Conservation (phyloP, 2,888 invertebrate genomes). For the Ophion costatus region DNA sequence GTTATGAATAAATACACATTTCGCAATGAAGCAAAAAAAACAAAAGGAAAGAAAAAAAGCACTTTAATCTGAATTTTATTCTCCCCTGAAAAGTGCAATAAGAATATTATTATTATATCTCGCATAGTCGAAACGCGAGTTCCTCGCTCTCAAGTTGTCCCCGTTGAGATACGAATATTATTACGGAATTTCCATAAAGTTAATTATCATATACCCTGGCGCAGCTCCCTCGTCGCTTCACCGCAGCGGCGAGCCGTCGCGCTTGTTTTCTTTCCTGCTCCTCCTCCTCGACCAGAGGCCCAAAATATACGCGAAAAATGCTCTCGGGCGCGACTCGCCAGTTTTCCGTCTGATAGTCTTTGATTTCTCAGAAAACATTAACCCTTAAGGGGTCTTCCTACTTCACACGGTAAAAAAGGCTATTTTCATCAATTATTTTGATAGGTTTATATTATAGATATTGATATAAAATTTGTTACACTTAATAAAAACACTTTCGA, state of each 20-base stretch:
- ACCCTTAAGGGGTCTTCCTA: too few relatives aligned
- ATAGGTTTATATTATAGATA: too few relatives aligned
- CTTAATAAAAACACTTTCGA: too few relatives aligned
- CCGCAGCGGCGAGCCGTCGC: not conserved
- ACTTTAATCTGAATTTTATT: too few relatives aligned
- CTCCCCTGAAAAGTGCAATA: too few relatives aligned
- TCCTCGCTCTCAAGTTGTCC: slow-evolving; percentile 3
- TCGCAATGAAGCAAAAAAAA: too few relatives aligned
- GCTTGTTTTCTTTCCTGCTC: slow-evolving; percentile 29
- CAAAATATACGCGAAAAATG: slow-evolving; percentile 35
- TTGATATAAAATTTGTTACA: too few relatives aligned
- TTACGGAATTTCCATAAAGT: slow-evolving; percentile 61
- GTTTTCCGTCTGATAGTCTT: slow-evolving; percentile 4
- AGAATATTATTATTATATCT: not conserved
- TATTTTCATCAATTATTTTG: too few relatives aligned
- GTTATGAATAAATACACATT: too few relatives aligned
- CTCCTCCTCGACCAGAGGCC: not conserved
- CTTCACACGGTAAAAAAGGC: too few relatives aligned
- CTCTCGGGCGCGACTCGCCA: not conserved
- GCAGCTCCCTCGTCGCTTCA: not conserved
- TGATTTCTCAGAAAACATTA: slow-evolving; percentile 56
- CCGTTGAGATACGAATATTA: slow-evolving; percentile 42
- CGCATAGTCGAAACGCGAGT: not conserved
- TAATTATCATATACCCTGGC: slow-evolving; percentile 40
- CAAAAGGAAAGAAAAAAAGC: too few relatives aligned